phyloP scores from a whole-genome alignment of 2,113 vertebrate genomes.

The Hippocampus comes region DNA sequence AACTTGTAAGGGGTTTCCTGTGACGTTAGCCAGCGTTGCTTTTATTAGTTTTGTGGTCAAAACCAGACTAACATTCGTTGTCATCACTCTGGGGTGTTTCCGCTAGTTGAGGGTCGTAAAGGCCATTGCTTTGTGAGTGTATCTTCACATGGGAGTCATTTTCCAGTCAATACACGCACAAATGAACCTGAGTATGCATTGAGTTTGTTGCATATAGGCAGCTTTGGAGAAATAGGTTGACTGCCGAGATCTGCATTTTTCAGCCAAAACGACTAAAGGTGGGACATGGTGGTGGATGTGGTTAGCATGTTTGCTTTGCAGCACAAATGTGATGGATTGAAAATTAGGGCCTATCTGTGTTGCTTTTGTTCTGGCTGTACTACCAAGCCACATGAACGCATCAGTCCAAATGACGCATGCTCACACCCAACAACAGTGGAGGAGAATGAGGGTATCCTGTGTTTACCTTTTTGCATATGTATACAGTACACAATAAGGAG shows the following conservation, averaged over 20 bases:
- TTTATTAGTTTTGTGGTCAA: constrained; percentile 63
- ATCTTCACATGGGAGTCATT: constrained; percentile 63
- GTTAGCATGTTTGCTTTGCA: background rate
- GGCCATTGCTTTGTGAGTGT: constrained; percentile 60
- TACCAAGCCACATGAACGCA: background rate
- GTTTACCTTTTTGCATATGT: background rate
- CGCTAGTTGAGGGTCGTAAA: constrained; percentile 64
- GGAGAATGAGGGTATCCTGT: background rate
- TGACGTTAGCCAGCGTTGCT: constrained; percentile 60
- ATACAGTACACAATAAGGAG: too few species aligned
- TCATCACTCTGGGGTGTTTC: constrained; percentile 73
- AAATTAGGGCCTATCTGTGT: background rate
- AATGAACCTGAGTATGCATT: constrained; percentile 37
- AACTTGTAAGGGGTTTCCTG: constrained; percentile 42
- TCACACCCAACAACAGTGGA: background rate
- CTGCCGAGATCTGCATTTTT: constrained; percentile 29
- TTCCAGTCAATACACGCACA: constrained; percentile 54
- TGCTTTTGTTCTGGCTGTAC: background rate
- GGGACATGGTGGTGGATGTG: background rate
- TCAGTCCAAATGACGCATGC: too few species aligned
- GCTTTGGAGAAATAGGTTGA: constrained; percentile 15
- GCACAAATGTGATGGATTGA: background rate
- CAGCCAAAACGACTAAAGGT: constrained; percentile 34
- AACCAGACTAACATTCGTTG: constrained; percentile 61
- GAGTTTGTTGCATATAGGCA: constrained; percentile 36